Conservation (phyloP, 2,797 vertebrate species). For the Tauraco hartlaubi region DNA sequence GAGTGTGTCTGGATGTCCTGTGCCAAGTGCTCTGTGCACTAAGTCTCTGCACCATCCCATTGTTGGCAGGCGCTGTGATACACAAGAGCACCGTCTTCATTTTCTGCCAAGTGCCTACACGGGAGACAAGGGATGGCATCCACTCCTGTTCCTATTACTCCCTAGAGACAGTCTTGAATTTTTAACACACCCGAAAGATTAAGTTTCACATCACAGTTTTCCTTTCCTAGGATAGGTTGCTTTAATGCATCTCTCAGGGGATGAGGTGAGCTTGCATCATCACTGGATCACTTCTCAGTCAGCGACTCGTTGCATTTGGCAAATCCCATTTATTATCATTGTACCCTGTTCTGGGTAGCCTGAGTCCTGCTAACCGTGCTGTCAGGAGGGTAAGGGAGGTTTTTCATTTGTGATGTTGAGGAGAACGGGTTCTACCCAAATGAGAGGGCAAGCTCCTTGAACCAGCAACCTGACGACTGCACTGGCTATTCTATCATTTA, state of each 20-base stretch:
- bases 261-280: background rate
- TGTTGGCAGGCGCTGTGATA: background rate
- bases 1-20: background rate
- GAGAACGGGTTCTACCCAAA: background rate
- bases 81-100: background rate
- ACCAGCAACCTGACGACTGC: background rate
- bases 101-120: background rate
- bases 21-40: background rate
- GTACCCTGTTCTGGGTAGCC: background rate
- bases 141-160: background rate
- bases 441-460: background rate
- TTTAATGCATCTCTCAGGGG: background rate
- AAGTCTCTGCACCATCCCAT: background rate
- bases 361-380: background rate
- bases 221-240: background rate
- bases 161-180: background rate
- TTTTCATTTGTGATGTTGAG: background rate
- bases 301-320: rapidly evolving
- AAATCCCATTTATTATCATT: background rate
- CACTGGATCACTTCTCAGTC: background rate
- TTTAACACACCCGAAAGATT: background rate
- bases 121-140: background rate
- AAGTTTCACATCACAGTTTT: background rate
- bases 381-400: background rate
- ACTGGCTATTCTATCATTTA: background rate